Base-by-base conservation (phyloP, 2,113 vertebrate species). In the Macrotus californicus region DNA sequence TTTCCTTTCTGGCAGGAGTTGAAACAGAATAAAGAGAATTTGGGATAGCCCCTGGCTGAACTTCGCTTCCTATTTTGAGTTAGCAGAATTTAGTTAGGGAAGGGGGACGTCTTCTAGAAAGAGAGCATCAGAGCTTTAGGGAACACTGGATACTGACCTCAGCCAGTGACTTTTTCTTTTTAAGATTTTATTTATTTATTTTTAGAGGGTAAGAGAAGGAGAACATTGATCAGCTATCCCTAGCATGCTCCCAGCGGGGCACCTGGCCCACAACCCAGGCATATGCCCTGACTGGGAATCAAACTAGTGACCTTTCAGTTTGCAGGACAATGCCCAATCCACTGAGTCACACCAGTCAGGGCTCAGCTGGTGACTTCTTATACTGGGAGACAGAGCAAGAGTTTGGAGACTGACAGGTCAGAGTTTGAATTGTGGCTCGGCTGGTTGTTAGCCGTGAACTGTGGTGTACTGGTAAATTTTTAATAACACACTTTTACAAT, bases 1-100 rank as follows among this genome's bases (percentile, higher is more conserved):
- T 96, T 93, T 94, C 85, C 66, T 85, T 88, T 96, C 73, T 93
- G 85, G 77, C 82, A 90, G 85, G 31, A 86, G 43, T 94, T 95
- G 8, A 94, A 92, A 79, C 29, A 70, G 50, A 91, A 61, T 52
- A 90, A 91, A 94, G 48, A 43, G 85, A 80, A 94, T 93, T 67
- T 67, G 96, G 19, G 22, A 77, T 79, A 82, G 61, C 39, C 59
- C 48, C 43, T 88, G 64, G 14, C 77, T 96, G 90, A 95, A 79
- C 50, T 90, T 96, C 31, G 21, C 41, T 77, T 92, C n/a, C 75
- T 89, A 69, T 92, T 89, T 67, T 79, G 64, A 87, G 34, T 76
- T 61, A 73, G 22, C 64, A 94, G 54, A 81, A 94, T 91, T 95
- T 26, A 48, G 26, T 9, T 79, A 72, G 39, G 39, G 29, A 92